Base-by-base conservation (phyloP, 2,113 vertebrate species). In the Shinisaurus crocodilurus region DNA sequence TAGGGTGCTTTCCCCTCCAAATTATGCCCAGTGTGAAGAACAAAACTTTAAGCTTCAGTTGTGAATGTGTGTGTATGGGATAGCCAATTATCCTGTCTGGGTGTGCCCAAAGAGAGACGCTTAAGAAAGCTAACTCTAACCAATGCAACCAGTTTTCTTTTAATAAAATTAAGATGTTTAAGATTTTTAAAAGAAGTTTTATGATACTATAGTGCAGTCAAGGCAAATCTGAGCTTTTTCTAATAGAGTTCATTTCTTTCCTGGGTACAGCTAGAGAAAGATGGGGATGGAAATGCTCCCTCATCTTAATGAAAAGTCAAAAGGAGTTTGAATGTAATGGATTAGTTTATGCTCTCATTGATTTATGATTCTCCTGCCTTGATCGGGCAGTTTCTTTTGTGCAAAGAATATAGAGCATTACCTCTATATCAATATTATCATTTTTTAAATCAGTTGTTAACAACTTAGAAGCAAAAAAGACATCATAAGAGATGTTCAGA, bases 1-100 rank as follows among this genome's bases (percentile, higher is more conserved):
- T 95, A 95, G 92, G 93, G 93, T 96, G 93, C 76, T 96, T 96
- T 95, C 92, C 92, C 89, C 87, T 95, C 89, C 93, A 95, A 96
- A 97, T 96, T 93, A 92, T 89, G 87, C 88, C 95, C 87, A 92
- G 86, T 69, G 75, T 88, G 95, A 96, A 96, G 94, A 92, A 86
- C 86, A 85, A 93, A 0, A 1, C 92, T 95, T 95, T 94, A 95
- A 94, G 91, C 88, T 94, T 96, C 91, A 90, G 94, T 94, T 96
- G 94, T 1, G 3, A 90, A 82, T 91, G 60, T 95, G 88, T 93
- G 60, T 90, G 88, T 87, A 93, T 91, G 91, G 95, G 82, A 82
- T 89, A 93, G 90, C 60, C 94, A 95, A 37, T 95, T 94, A 95
- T 88, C 70, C 69, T 87, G 84, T 88, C 88, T 89, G 89, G 92